Evolutionary conservation across 2,113 vertebrate genomes (phyloP).

Genomic region (Sapajus apella): DNA sequence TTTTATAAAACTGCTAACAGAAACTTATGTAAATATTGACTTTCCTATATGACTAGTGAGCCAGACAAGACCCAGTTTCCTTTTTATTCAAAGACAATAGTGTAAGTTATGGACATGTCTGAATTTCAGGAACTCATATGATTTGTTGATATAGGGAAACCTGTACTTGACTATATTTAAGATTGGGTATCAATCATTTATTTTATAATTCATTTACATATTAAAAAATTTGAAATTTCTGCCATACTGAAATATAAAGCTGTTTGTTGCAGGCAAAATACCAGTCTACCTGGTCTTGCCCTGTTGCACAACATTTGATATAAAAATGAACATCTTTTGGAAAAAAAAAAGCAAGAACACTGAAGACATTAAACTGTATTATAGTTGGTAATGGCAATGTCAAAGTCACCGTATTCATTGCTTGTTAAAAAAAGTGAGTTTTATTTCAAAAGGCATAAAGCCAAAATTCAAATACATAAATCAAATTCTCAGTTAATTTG

Average conservation of each 20-base stretch:
- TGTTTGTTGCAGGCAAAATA: neutral
- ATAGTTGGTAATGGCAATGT: neutral
- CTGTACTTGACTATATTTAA: neutral
- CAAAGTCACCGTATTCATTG: neutral
- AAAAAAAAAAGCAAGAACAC: neutral
- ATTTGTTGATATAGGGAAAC: neutral
- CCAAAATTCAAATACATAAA: neutral
- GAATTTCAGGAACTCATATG: neutral
- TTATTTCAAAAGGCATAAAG: neutral
- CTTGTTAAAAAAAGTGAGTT: neutral
- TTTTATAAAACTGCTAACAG: neutral
- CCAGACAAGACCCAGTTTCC: neutral
- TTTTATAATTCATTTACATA: neutral
- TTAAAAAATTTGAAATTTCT: neutral
- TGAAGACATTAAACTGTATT: neutral
- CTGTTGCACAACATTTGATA: neutral
- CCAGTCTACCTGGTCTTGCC: neutral
- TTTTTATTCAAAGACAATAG: neutral
- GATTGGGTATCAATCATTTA: neutral
- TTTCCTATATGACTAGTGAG: neutral
- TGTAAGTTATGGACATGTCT: neutral
- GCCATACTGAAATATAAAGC: neutral
- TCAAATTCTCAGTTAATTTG: neutral
- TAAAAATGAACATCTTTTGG: neutral
- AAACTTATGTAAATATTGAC: neutral